Evolutionary conservation across 2,113 vertebrate species (phyloP).

Genomic region (Malurus alboscapulatus): DNA sequence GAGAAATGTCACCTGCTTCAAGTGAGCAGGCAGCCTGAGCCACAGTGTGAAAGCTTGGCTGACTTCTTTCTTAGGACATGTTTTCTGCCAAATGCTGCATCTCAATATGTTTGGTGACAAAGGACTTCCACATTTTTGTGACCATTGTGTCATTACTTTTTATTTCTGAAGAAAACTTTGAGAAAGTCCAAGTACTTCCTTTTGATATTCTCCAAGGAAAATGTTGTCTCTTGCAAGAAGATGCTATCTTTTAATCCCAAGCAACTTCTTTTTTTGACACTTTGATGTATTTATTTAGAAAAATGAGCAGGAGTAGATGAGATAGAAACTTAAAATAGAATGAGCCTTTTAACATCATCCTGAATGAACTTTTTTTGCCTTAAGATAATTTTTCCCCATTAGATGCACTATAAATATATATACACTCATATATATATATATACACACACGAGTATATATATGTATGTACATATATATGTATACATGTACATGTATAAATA

Average conservation of each 20-base stretch:
- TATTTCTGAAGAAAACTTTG: not conserved
- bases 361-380: not conserved
- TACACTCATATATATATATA: not conserved
- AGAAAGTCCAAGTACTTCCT: not conserved
- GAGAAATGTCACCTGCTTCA: not conserved
- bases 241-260: not conserved
- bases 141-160: not conserved
- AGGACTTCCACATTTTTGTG: not conserved
- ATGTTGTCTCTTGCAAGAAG: not conserved
- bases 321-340: not conserved
- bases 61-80: fast-evolving
- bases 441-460: not conserved
- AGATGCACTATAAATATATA: not conserved
- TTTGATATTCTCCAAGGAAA: not conserved
- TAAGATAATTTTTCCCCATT: not conserved
- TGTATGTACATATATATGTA: no score
- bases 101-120: not conserved
- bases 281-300: not conserved
- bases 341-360: not conserved
- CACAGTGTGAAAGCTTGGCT: not conserved
- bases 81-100: not conserved
- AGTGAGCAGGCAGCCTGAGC: not conserved
- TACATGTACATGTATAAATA: no score
- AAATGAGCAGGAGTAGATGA: not conserved
- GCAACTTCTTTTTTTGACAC: not conserved